These are phyloP conservation scores for Drosophila willistoni DNA, from an alignment of 1,140 invertebrate species.

Conservation along the genomic window DNA sequence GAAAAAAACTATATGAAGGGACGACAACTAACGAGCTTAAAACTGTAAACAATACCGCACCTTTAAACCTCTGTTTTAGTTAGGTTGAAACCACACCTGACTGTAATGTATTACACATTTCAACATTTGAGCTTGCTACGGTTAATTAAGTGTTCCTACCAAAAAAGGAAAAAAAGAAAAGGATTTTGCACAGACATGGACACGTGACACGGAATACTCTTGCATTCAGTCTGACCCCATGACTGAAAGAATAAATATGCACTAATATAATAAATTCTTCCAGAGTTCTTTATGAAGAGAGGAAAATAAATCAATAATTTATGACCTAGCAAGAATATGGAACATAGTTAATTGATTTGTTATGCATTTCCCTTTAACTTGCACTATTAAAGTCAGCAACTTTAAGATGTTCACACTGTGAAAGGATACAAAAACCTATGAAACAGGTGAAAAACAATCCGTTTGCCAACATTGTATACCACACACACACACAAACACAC, in stretches of 20 bases:
- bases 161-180: background rate
- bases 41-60: slow-evolving; percentile 21
- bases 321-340: background rate
- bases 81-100: slow-evolving; percentile 12
- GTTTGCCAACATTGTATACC: background rate
- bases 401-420: background rate
- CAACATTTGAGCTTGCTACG: slow-evolving; percentile 8
- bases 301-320: background rate
- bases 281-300: background rate
- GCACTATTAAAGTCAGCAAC: slow-evolving; percentile 10
- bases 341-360: background rate
- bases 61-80: slow-evolving; percentile 19
- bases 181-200: background rate
- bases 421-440: background rate
- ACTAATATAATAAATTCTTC: background rate
- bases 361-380: background rate
- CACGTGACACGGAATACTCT: slow-evolving; percentile 1
- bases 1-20: slow-evolving; percentile 11
- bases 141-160: slow-evolving; percentile 12
- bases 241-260: background rate
- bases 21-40: slow-evolving; percentile 18
- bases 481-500: too few species aligned
- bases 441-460: slow-evolving; percentile 1
- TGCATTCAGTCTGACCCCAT: background rate
- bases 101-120: slow-evolving; percentile 18